Evolutionary conservation across 2,888 invertebrate species (phyloP).

Genomic region (Formica aserva): DNA sequence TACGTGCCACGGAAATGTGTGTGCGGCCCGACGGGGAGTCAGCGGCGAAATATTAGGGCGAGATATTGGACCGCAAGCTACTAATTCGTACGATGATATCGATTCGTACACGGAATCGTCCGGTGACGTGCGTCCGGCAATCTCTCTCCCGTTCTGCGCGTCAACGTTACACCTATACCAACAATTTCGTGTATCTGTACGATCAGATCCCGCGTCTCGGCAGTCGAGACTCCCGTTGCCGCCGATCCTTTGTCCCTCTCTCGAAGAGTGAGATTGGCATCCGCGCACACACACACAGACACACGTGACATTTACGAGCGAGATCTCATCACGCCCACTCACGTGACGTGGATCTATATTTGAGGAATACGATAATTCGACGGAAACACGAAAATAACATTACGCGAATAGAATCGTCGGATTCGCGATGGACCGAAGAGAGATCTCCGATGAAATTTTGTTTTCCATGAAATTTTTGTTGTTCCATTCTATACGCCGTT

Average conservation of each 20-base stretch:
- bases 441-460: slow-evolving; percentile 10
- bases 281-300: neutral
- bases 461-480: slow-evolving; percentile 33
- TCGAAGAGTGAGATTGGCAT: slow-evolving; percentile 37
- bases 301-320: slow-evolving; percentile 34
- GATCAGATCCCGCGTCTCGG: slow-evolving; percentile 31
- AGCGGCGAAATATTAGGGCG: slow-evolving; percentile 79
- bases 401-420: slow-evolving; percentile 40
- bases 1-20: slow-evolving; percentile 61
- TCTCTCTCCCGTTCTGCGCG: slow-evolving; percentile 61
- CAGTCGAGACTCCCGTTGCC: slow-evolving; percentile 52
- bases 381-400: slow-evolving; percentile 51
- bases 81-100: slow-evolving; percentile 82
- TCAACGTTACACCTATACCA: neutral
- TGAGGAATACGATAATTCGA: slow-evolving; percentile 47
- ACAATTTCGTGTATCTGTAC: neutral
- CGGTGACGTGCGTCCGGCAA: slow-evolving; percentile 74
- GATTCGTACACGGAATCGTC: slow-evolving; percentile 77
- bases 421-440: neutral
- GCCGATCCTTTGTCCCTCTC: slow-evolving; percentile 61
- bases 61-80: slow-evolving; percentile 82
- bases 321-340: slow-evolving; percentile 59
- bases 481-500: slow-evolving; percentile 9
- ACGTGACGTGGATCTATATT: slow-evolving; percentile 70
- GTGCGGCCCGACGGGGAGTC: slow-evolving; percentile 57